Evolutionary conservation across 2,113 vertebrate species (phyloP).

Genomic region (Chauna torquata): DNA sequence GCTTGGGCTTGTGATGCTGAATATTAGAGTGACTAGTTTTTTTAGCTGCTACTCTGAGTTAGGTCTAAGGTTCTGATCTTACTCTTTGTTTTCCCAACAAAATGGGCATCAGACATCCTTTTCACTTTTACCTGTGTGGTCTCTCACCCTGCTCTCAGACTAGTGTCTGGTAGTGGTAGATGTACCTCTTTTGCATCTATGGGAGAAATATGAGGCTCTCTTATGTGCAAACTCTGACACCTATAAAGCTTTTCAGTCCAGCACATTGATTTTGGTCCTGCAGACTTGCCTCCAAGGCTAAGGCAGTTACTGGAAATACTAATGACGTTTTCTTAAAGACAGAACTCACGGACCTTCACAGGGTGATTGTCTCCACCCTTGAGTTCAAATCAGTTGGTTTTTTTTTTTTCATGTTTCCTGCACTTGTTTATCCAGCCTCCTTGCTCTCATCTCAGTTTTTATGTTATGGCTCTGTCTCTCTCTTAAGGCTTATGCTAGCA

Average conservation of each 20-base stretch:
- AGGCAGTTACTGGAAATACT: neutral
- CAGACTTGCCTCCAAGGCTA: neutral
- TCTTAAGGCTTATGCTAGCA: neutral
- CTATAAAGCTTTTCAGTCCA: neutral
- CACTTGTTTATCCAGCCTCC: neutral
- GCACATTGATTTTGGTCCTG: neutral
- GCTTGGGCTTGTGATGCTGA: neutral
- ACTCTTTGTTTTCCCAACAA: neutral
- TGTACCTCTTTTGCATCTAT: neutral
- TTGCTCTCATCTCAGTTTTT: neutral
- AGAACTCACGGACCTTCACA: neutral
- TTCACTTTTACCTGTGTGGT: neutral
- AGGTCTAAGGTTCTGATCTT: neutral
- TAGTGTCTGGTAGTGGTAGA: neutral
- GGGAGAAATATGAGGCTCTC: neutral
- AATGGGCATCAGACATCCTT: neutral
- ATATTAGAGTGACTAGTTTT: neutral
- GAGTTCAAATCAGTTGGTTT: neutral
- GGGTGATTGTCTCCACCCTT: rapidly evolving
- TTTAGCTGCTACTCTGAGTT: neutral
- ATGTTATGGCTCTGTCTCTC: neutral
- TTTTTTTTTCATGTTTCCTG: neutral
- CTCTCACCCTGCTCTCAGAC: neutral
- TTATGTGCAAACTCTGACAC: too few species aligned
- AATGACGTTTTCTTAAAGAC: neutral